Evolutionary conservation across 2,888 invertebrate species (phyloP).

Genomic region (Pterostichus niger): DNA sequence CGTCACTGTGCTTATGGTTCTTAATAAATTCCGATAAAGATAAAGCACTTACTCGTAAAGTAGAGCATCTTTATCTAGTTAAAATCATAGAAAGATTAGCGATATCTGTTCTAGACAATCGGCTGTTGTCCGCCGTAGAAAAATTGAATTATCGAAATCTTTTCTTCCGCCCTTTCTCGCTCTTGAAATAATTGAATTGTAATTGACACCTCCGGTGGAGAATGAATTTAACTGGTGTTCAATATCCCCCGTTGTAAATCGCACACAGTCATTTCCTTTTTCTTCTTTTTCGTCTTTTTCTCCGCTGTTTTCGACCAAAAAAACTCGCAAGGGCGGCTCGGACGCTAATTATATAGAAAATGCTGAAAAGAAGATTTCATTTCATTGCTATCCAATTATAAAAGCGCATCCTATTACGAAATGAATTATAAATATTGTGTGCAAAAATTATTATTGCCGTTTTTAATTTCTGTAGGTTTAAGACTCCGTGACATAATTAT

Average conservation of each 20-base stretch:
- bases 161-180: constrained; percentile 53
- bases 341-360: constrained; percentile 54
- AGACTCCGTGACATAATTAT: constrained; percentile 15
- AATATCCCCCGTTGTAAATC: constrained; percentile 54
- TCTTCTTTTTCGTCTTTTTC: neutral
- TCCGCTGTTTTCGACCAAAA: constrained; percentile 13
- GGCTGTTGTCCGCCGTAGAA: constrained; percentile 38
- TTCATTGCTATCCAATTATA: constrained; percentile 56
- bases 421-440: constrained; percentile 59
- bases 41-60: neutral
- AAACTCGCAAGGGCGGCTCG: constrained; percentile 14
- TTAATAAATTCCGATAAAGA: neutral
- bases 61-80: constrained; percentile 11
- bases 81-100: constrained; percentile 34
- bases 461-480: neutral
- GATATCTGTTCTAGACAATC: constrained; percentile 55
- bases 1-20: no score
- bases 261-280: constrained; percentile 29
- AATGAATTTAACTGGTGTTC: constrained; percentile 65
- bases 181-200: constrained; percentile 65
- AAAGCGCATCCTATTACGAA: constrained; percentile 23
- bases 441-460: constrained; percentile 9
- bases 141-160: constrained; percentile 63
- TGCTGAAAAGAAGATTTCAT: constrained; percentile 33
- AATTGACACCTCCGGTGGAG: constrained; percentile 62